Conservation (phyloP, 2,888 invertebrate species). For the Plagodis pulveraria region DNA sequence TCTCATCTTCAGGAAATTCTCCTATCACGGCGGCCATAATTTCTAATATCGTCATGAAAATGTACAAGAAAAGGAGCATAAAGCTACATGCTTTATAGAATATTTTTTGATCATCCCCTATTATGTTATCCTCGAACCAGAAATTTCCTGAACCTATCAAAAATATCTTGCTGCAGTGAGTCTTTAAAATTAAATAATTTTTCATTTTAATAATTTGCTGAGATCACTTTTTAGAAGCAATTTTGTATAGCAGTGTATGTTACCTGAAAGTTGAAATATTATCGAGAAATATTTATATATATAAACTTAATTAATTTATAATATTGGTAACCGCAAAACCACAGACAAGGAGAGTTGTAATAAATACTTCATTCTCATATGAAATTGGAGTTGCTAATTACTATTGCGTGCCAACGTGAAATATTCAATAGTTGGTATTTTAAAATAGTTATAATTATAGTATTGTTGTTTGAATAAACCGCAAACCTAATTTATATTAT, state of each 20-base stretch:
- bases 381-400: no score
- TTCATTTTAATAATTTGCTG: conserved; percentile 52
- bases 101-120: conserved; percentile 58
- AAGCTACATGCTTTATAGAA: conserved; percentile 55
- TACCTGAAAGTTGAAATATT: conserved; percentile 4
- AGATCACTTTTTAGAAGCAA: conserved; percentile 1
- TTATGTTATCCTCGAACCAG: conserved; percentile 63
- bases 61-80: conserved; percentile 56
- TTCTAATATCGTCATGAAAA: conserved; percentile 68
- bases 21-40: conserved; percentile 65
- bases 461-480: no score
- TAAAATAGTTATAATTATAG: no score
- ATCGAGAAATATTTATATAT: background rate
- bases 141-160: conserved; percentile 69
- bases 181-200: conserved; percentile 62
- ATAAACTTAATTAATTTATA: no score
- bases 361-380: no score
- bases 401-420: no score
- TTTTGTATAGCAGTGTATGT: background rate
- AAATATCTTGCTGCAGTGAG: conserved; percentile 59
- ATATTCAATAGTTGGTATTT: no score
- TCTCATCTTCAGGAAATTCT: conserved; percentile 69
- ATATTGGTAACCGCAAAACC: no score
- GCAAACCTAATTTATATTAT: no score
- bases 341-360: no score